Base-by-base conservation (phyloP, 2,888 invertebrate genomes). In the Eupithecia insigniata region DNA sequence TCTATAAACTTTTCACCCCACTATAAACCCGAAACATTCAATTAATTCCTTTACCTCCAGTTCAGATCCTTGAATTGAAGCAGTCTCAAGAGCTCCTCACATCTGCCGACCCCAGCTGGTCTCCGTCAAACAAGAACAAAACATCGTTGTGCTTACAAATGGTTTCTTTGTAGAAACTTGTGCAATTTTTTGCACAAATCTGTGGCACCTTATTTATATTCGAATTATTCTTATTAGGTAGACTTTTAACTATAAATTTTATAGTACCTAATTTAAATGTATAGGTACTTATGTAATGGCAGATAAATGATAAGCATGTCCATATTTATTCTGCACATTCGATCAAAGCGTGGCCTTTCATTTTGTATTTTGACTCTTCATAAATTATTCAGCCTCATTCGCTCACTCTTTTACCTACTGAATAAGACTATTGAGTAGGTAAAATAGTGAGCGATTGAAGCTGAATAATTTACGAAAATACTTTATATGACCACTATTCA, bases 61-160 rank as follows among this genome's bases (percentile, higher is more conserved):
- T 64, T 64, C 30, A 64, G 64, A 64, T 22, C 36, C 72, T 72
- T 72, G 72, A 75, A 70, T 72, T 72, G 67, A 72, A 70, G 66
- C 68, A 73, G 73, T 71, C 71, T 76, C 73, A 64, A 73, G 69
- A 69, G 71, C 51, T 46, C 71, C 76, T 75, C 76, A 72, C 81
- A 81, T 80, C 80, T 81, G 81, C 76, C 79, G 74, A 69, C 36
- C 72, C 79, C 81, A 80, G 81, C 80, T 80, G 81, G 69, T 58
- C 73, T 68, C 67, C 62, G 66, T 77, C 79, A 77, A 65, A 78
- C 55, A 68, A 43, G 69, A 73, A 75, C 75, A 75, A 75, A 75
- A 75, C 73, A 51, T 66, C 71, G 61, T 69, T 74, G 69, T 71
- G 69, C 62, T 71, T 69, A 74, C 71, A 71, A 74, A 74, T 74